Base-by-base conservation (phyloP, 2,888 invertebrate genomes). In the Drosophila leonis region DNA sequence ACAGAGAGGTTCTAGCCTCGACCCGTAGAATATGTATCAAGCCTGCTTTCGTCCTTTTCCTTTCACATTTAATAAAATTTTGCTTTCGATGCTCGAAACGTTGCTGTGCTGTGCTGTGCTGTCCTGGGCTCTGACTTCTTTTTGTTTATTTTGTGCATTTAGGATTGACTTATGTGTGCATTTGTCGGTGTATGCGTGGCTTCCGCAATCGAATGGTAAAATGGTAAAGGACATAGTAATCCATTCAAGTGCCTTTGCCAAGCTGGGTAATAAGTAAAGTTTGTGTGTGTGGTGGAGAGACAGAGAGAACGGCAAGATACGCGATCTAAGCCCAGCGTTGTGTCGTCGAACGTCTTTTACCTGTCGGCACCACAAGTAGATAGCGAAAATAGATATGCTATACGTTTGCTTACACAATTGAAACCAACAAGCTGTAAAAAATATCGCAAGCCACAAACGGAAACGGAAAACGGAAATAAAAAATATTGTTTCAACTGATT, bases 401-500 rank as follows among this genome's bases (percentile, higher is more conserved):
- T 39, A 39, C 51, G 51, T 35, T 52, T 35, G 49, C 55, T 37
- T 57, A 66, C 52, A 46, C n/a, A 55, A 44, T 18, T n/a, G 20
- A 51, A 42, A 33, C 49, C 59, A 48, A 59, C 15, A 37, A 48
- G 29, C 44, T 57, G 12, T 20, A 61, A 65, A 61, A 83, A 80
- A 71, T 70, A 83, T 66, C 67, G 72, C 63, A 86, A 80, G 84
- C 78, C 75, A 51, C 80, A 80, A 77, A 80, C 80, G 87, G 83
- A 29, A 90, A 89, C 48, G 48, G 48, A 29, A 84, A 89, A 83
- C 80, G 83, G 35, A 52, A 52, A 35, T 52, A 52, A 52, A 83
- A 91, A 90, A 90, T 90, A 91, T 91, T 90, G 89, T 91, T 89
- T 85, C 87, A 89, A 90, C 87, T 90, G 90, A 88, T 90, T 91